Percentiles rank a stretch among this genome's conserved stretches.
phyloP scores from a whole-genome alignment of 2,797 vertebrate species.

The Natrix natrix region DNA sequence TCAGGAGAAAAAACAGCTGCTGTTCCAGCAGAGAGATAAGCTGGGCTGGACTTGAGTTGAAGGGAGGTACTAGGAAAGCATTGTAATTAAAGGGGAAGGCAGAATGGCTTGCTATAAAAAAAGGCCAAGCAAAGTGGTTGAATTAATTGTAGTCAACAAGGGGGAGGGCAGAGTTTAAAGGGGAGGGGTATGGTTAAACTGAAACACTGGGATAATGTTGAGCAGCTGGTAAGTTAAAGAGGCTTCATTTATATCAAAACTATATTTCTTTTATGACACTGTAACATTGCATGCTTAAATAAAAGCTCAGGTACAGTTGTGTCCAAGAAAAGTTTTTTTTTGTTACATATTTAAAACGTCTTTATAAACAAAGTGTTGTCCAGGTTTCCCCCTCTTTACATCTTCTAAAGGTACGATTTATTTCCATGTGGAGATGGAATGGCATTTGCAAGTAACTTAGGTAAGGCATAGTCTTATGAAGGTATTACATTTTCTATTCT shows the following conservation, averaged over 20 bases:
- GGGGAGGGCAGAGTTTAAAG: background rate
- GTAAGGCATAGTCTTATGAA: background rate
- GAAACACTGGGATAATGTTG: background rate
- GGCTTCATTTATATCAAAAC: background rate
- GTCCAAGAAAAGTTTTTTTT: too few relatives aligned
- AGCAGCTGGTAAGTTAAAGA: conserved; percentile 8
- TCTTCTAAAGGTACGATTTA: too few relatives aligned
- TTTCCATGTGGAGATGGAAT: background rate
- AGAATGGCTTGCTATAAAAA: conserved; percentile 25
- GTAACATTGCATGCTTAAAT: background rate
- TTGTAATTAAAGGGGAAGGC: conserved; percentile 13
- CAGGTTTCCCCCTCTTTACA: too few relatives aligned
- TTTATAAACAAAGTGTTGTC: too few relatives aligned
- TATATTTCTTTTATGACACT: background rate
- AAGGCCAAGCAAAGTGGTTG: conserved; percentile 1
- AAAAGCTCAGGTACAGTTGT: background rate
- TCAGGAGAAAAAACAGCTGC: background rate
- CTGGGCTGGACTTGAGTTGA: rapidly evolving
- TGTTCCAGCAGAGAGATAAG: background rate
- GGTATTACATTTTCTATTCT: background rate
- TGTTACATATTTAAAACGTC: too few relatives aligned
- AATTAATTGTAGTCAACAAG: background rate
- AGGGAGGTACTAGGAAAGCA: conserved; percentile 3
- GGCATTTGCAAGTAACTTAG: background rate
- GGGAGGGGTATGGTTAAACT: background rate